Percentiles rank a stretch among this genome's conserved stretches.
phyloP scores from a whole-genome alignment of 2,888 invertebrate genomes.

The Brachyptera risi region DNA sequence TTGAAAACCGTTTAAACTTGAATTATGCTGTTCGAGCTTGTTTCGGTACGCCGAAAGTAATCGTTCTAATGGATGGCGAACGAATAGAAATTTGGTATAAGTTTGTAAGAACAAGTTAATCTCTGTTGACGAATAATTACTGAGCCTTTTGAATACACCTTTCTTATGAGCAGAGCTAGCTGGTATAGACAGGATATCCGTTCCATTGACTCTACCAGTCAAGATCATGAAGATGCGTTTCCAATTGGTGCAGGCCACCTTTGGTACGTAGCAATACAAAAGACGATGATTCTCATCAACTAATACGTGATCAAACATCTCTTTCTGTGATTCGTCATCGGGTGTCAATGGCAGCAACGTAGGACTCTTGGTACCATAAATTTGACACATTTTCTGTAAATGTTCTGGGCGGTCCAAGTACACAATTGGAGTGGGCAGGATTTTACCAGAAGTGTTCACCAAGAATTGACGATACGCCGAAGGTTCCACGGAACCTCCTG shows the following conservation, averaged over 20 bases:
- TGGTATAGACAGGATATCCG: slow-evolving; percentile 71
- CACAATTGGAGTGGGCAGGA: slow-evolving; percentile 38
- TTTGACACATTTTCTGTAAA: slow-evolving; percentile 57
- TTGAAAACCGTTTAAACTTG: slow-evolving; percentile 76
- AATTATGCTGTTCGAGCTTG: slow-evolving; percentile 70
- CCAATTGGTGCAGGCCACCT: slow-evolving; percentile 95
- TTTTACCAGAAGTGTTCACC: slow-evolving; percentile 23
- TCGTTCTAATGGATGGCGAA: slow-evolving; percentile 87
- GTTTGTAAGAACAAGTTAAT: slow-evolving; percentile 62
- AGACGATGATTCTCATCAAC: slow-evolving; percentile 80
- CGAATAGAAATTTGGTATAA: slow-evolving; percentile 82
- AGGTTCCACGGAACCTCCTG: slow-evolving; percentile 25
- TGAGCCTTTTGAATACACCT: slow-evolving; percentile 59
- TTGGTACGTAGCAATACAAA: slow-evolving; percentile 90
- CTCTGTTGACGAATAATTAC: slow-evolving; percentile 55
- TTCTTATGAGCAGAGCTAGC: slow-evolving; percentile 57
- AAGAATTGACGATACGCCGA: slow-evolving; percentile 25
- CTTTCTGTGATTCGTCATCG: slow-evolving; percentile 36
- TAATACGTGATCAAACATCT: slow-evolving; percentile 71
- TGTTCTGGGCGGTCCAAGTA: slow-evolving; percentile 60
- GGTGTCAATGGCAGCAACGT: neutral
- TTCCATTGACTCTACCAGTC: slow-evolving; percentile 65
- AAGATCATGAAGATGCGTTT: slow-evolving; percentile 83
- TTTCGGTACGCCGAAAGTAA: slow-evolving; percentile 86
- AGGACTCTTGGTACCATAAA: neutral